Evolutionary conservation across 2,888 invertebrate species (phyloP).

Genomic region (Imbricaverruca yamaguchii): DNA sequence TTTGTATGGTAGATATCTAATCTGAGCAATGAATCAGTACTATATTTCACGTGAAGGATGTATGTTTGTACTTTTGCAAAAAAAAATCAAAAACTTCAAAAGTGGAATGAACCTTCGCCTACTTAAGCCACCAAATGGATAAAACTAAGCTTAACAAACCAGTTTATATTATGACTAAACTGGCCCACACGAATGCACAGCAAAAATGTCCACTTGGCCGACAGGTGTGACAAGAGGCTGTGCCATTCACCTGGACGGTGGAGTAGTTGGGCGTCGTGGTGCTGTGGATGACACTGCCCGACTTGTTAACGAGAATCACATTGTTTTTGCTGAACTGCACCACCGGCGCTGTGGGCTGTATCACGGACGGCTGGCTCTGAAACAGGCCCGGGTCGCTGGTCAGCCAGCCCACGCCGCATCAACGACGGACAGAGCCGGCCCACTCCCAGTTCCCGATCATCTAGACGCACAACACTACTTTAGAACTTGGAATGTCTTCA

Average conservation of each 20-base stretch:
- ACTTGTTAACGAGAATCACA: slow-evolving; percentile 72
- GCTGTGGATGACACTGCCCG: slow-evolving; percentile 67
- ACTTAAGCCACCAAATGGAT: neutral
- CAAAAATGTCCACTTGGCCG: neutral
- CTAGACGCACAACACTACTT: no score
- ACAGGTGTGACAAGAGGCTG: neutral
- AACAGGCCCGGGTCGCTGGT: neutral
- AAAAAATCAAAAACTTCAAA: neutral
- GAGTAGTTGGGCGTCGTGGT: slow-evolving; percentile 71
- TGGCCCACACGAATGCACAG: no score
- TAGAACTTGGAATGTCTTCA: no score
- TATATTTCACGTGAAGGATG: no score
- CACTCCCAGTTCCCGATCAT: no score
- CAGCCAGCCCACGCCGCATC: no score
- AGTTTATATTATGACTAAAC: no score
- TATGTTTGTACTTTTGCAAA: neutral
- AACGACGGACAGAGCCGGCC: no score
- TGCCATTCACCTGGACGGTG: slow-evolving; percentile 63
- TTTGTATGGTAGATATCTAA: no score
- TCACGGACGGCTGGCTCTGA: slow-evolving; percentile 72
- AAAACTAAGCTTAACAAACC: neutral
- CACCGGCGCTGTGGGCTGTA: slow-evolving; percentile 82
- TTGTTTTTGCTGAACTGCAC: slow-evolving; percentile 76
- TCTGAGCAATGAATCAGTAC: no score
- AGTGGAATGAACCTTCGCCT: neutral